Base-by-base conservation (phyloP, 1,140 invertebrate species). In the Octopus sinensis region DNA sequence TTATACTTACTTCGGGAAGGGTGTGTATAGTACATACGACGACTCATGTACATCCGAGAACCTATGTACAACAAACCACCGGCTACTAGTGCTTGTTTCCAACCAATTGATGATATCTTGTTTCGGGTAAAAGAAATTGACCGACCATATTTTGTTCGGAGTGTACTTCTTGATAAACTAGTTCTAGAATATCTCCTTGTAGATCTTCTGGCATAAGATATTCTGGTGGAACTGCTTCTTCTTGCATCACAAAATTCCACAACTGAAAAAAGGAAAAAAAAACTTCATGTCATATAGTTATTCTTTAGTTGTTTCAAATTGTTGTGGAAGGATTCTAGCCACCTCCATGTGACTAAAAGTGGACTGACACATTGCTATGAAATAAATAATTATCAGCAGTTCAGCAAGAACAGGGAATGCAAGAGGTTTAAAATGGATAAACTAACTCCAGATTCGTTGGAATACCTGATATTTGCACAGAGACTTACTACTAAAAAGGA, bases 51-150 rank as follows among this genome's bases (percentile, higher is more conserved):
- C 30, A 52, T 43, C 4, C 7, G 30, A 13, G 76, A 77, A 77
- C 76, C 76, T 52, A 77, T 10, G 23, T 77, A 77, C 5, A 77
- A 51, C 30, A 77, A 13, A 17, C 76, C 76, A 6, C 76, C 76
- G 51, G 52, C 52, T 51, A 77, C 0, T 77, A 77, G 43, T 51
- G 76, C 30, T 5, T 77, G 23, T 9, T 77, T 77, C 76, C 76
- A 77, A 13, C 76, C 76, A 10, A 77, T 9, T 23, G 4, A 0
- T 30, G 17, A 17, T 17, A 77, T 77, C 43, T 53, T 77, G 23
- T 4, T 6, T 52, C 76, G 17, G 23, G 76, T 77, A 9, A 9
- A 77, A 12, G 6, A 9, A 23, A 77, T 77, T 23, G 52, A 17
- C 5, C 4, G 13, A 51, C 76, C 76, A 77, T 23, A 77, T 6